phyloP scores from a whole-genome alignment of 2,113 vertebrate species.

The Climacteris rufus region DNA sequence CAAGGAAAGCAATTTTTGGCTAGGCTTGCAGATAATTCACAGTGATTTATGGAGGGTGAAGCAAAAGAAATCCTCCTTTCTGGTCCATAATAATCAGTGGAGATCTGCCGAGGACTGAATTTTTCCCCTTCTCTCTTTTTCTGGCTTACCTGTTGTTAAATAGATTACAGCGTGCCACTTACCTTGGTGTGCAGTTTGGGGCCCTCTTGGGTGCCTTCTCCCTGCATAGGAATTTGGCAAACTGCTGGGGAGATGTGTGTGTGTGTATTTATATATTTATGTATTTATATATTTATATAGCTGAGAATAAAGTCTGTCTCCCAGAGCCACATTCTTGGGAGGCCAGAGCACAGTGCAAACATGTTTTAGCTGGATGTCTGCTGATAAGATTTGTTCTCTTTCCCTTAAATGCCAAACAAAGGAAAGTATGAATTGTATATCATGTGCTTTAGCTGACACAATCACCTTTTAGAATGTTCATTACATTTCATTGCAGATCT shows the following conservation, averaged over 20 bases:
- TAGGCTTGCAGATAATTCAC: slow-evolving; percentile 8
- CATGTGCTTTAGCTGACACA: not conserved
- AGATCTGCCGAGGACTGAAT: not conserved
- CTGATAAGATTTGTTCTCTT: not conserved
- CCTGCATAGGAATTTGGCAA: not conserved
- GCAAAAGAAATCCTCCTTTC: slow-evolving; percentile 19
- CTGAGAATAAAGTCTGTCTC: not conserved
- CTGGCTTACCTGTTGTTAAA: slow-evolving; percentile 2
- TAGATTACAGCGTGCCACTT: not conserved
- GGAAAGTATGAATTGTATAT: not conserved
- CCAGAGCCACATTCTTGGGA: not conserved
- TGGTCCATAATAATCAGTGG: not conserved
- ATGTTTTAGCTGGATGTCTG: not conserved
- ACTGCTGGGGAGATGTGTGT: not conserved
- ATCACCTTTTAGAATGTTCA: not conserved
- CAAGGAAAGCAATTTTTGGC: not conserved
- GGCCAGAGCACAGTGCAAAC: not conserved
- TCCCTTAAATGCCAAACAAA: not conserved
- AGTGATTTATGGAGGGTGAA: slow-evolving; percentile 42
- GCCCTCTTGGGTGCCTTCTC: not conserved
- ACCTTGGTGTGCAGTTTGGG: not conserved
- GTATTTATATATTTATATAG: not conserved
- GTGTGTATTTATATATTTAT: not conserved
- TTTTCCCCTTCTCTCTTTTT: not conserved
- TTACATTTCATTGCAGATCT: not conserved